Base-by-base conservation (phyloP, 2,797 vertebrate genomes). In the Pampus argenteus region DNA sequence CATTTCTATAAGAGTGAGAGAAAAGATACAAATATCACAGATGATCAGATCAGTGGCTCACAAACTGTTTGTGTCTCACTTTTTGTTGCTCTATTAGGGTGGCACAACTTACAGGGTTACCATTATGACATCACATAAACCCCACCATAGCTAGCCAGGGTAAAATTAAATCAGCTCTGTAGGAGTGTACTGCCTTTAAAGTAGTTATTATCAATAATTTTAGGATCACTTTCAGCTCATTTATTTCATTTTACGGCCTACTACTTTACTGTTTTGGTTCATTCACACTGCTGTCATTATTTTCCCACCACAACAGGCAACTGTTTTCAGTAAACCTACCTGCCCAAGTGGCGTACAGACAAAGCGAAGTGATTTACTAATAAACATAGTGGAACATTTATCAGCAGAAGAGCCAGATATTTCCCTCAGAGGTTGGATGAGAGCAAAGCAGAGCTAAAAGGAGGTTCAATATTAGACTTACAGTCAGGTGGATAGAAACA, bases 1-100 rank as follows among this genome's bases (percentile, higher is more conserved):
- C 95, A 34, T 97, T 98, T 90, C 98, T 99, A 54, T 25, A 66
- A 78, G 28, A 59, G n/a, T 6, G 36, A 38, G 55, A 74, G 13
- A 70, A 56, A 17, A 17, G 3, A 48, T 14, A 14, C 6, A 40
- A 29, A 42, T 42, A 18, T 17, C 14, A 17, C 15, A 44, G 11
- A 36, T 36, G 34, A 31, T 31, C 29, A 31, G 29, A 31, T 31
- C 29, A 9, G 29, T 29, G 28, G 28, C 11, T 34, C 10, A 9
- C 10, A 34, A 34, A 34, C 31, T 34, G 10, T 34, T 11, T 34
- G 11, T 34, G 31, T 10, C 31, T 34, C 31, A 9, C 31, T 34
- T 34, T 34, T n/a, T n/a, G n/a, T n/a, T 15, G 38, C 13, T 2
- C 5, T 40, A 29, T 3, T 29, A 29, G 28, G 34, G 9, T 36